Percentiles rank a stretch among this genome's conserved stretches.
These are phyloP conservation scores for Anoura caudifer DNA, from an alignment of 2,113 vertebrate species.

Conservation along the genomic window DNA sequence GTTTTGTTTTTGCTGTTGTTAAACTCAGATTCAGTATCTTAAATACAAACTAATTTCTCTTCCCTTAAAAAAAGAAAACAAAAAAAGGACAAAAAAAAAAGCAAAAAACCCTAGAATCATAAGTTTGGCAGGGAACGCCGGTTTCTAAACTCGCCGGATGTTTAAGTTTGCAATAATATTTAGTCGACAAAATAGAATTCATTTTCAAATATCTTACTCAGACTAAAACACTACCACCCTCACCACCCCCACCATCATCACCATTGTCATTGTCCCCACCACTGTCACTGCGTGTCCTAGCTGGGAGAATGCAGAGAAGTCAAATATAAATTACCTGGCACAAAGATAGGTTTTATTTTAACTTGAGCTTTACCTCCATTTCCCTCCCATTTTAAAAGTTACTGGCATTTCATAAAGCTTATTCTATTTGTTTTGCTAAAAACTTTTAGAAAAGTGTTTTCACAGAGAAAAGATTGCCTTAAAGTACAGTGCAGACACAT, in stretches of 20 bases:
- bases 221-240: neutral
- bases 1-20: neutral
- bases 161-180: neutral
- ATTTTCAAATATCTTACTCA: neutral
- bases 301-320: neutral
- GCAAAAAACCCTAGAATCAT: neutral
- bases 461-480: neutral
- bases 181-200: neutral
- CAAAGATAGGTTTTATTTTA: neutral
- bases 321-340: neutral
- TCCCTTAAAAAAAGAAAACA: neutral
- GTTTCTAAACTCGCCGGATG: neutral
- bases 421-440: neutral
- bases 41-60: neutral
- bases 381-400: neutral
- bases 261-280: rapidly evolving
- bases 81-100: too few relatives aligned
- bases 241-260: too few relatives aligned
- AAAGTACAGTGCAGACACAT: neutral
- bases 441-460: neutral
- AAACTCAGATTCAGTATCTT: neutral
- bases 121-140: neutral
- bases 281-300: neutral
- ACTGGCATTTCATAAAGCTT: neutral
- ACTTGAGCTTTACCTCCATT: neutral